phyloP scores from a whole-genome alignment of 2,888 invertebrate species.

The Rhodophaea formosa region DNA sequence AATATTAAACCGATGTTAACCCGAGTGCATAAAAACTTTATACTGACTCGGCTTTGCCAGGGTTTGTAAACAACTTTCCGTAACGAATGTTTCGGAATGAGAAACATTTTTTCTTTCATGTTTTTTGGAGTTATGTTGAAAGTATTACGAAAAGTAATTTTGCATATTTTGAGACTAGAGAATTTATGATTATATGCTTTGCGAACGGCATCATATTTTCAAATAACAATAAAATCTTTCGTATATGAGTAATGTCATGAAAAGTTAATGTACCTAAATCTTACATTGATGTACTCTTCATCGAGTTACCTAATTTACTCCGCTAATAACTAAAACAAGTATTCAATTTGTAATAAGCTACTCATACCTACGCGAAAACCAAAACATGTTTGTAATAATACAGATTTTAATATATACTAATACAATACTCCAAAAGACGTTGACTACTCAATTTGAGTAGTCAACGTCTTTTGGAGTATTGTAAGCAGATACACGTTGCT shows the following conservation, averaged over 20 bases:
- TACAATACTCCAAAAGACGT: neutral
- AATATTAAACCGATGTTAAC: constrained; percentile 15
- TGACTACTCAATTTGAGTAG: no score
- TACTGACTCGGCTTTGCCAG: constrained; percentile 11
- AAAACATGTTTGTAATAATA: no score
- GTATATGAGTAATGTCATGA: neutral
- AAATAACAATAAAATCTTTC: neutral
- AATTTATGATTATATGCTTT: neutral
- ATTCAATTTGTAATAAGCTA: no score
- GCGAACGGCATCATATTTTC: neutral
- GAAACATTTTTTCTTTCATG: constrained; percentile 15
- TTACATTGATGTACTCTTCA: neutral
- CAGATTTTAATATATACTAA: neutral
- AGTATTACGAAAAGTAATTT: constrained; percentile 7
- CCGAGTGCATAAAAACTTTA: constrained; percentile 15
- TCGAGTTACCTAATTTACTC: neutral
- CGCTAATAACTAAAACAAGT: no score
- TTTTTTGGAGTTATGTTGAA: constrained; percentile 9
- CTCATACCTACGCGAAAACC: no score
- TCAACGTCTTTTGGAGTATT: no score
- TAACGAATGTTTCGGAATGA: constrained; percentile 11
- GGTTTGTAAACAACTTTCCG: constrained; percentile 15
- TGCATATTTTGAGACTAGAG: neutral
- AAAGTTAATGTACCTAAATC: no score
- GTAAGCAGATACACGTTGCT: neutral